Percentiles rank a stretch among this genome's conserved stretches.
These are phyloP conservation scores for Itoplectis maculator DNA, from an alignment of 2,888 invertebrate species.

Conservation along the genomic window DNA sequence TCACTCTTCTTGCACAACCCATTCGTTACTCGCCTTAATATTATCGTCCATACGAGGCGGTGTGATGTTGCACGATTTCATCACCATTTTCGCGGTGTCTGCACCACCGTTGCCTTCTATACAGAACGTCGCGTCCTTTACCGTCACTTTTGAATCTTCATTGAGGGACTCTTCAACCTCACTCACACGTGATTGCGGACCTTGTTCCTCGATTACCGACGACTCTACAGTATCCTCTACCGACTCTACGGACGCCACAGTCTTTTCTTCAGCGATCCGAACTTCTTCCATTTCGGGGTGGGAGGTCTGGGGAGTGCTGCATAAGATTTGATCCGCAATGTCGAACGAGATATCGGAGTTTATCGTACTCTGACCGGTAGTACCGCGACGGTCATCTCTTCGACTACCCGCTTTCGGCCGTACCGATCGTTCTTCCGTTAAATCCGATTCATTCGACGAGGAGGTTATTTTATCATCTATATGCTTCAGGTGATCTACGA, in stretches of 20 bases:
- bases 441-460: neutral
- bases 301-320: neutral
- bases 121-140: neutral
- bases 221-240: neutral
- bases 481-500: conserved; percentile 28
- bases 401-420: neutral
- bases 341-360: neutral
- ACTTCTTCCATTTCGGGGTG: neutral
- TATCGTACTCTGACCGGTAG: neutral
- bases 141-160: neutral
- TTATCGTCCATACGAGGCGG: neutral
- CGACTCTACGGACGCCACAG: neutral
- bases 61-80: neutral
- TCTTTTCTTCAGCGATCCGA: neutral
- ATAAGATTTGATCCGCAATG: neutral
- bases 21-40: neutral
- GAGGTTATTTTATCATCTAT: neutral
- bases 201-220: too few species aligned
- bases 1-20: neutral
- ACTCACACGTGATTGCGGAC: too few species aligned
- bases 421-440: neutral
- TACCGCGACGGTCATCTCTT: conserved; percentile 1
- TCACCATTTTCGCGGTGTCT: neutral
- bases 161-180: too few species aligned
- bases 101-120: neutral